Conservation (phyloP, 2,113 vertebrate genomes). For the Shinisaurus crocodilurus region DNA sequence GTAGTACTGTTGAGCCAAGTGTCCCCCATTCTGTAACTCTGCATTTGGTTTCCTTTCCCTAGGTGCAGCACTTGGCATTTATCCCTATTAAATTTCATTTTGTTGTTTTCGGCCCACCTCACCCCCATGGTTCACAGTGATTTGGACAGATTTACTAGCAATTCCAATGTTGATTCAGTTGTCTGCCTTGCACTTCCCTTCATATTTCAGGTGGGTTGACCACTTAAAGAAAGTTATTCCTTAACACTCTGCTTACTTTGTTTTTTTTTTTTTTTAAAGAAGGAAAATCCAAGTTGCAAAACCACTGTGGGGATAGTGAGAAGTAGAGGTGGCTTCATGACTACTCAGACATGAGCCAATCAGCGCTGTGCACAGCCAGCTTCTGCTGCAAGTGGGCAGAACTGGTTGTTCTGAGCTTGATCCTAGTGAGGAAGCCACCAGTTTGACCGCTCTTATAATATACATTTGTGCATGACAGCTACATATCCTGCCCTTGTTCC, state of each 20-base stretch:
- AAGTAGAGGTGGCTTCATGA: background rate
- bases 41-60: too few species aligned
- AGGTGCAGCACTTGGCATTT: too few species aligned
- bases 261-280: too few species aligned
- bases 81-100: too few species aligned
- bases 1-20: too few species aligned
- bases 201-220: background rate
- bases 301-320: background rate
- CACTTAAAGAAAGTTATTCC: background rate
- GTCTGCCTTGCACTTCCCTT: background rate
- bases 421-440: background rate
- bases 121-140: background rate
- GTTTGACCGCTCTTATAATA: background rate
- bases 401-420: background rate
- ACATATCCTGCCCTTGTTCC: background rate
- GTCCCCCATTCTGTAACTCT: too few species aligned
- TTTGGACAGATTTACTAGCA: background rate
- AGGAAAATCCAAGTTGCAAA: background rate
- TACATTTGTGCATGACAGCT: too few species aligned
- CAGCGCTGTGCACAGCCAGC: too few species aligned
- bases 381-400: background rate
- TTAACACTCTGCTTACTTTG: background rate
- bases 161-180: background rate
- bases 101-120: too few species aligned
- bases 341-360: too few species aligned